Evolutionary conservation across 92 coral and sea anemone genomes (phyloP).

Genomic region (Ricordea florida): DNA sequence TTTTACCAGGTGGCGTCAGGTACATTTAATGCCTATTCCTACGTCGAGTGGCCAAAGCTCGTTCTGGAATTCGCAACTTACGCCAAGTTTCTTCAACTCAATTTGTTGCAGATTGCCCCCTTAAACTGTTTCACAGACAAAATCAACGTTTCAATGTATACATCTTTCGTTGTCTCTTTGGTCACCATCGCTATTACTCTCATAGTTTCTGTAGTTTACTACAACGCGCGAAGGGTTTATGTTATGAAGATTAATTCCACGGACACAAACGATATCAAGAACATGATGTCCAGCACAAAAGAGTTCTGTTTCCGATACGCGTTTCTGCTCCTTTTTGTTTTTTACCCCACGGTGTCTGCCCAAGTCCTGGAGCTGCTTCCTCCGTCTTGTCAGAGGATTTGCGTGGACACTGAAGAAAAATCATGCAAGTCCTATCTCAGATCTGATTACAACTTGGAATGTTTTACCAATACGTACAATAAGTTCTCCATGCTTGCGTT

Average conservation of each 20-base stretch:
- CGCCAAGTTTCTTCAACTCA: not conserved
- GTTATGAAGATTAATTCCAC: no score
- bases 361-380: slow-evolving; percentile 30
- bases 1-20: slow-evolving; percentile 3
- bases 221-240: no score
- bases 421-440: slow-evolving; percentile 23
- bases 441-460: slow-evolving; percentile 33
- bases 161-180: no score
- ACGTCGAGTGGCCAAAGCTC: not conserved
- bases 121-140: not conserved
- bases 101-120: not conserved
- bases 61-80: not conserved
- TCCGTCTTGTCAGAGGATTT: slow-evolving; percentile 26
- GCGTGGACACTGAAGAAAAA: not conserved
- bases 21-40: not conserved
- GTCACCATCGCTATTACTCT: no score
- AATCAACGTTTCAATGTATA: no score
- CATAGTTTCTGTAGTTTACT: no score
- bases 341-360: slow-evolving; percentile 15
- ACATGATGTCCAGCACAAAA: not conserved
- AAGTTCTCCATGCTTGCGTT: not conserved
- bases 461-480: slow-evolving; percentile 17
- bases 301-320: slow-evolving; percentile 3
- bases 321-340: slow-evolving; percentile 32
- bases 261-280: no score